Evolutionary conservation across 2,888 invertebrate genomes (phyloP), one percentile per base, ranked within the genome.

Genomic region (Sarcophaga caerulescens): DNA sequence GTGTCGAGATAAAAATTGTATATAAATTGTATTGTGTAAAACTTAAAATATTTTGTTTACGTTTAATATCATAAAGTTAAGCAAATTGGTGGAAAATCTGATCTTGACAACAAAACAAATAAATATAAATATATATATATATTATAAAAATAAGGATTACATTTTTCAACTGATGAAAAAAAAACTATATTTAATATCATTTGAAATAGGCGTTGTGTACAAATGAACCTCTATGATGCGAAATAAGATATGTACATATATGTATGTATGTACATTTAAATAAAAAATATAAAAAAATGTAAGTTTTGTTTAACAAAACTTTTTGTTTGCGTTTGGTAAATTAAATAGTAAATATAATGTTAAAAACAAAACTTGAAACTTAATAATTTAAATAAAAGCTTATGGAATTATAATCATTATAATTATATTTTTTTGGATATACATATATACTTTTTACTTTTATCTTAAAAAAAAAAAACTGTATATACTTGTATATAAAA

Each of bases 321-420:
- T 79, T 52, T 68, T 75, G 57, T 76, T 70, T 81, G 59, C 60
- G 19, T 71, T 82, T 81, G 83, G 84, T 81, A 85, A 84, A 82
- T 82, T 81, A 60, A 77, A 85, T 88, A 87, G 35, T 74, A 65
- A 86, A 88, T 82, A 88, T 88, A 88, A 88, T 88, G 17, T 52
- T 85, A 87, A 60, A 87, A 82, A 85, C 73, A 87, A 88, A 88
- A 84, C 84, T 81, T 81, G 81, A 85, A 82, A 77, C 60, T 83
- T 75, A 77, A 85, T 81, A 84, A 85, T 84, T 81, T 88, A 87
- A 85, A 85, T 88, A 88, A 88, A 88, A 88, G 88, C 88, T 88
- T 88, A 87, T 88, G 88, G 88, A 88, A 88, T 88, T 88, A 87
- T 82, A 87, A 81, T 85, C 87, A 84, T 79, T 84, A 74, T 86